Evolutionary conservation across 2,113 vertebrate genomes (phyloP).

Genomic region (Dasyornis broadbenti): DNA sequence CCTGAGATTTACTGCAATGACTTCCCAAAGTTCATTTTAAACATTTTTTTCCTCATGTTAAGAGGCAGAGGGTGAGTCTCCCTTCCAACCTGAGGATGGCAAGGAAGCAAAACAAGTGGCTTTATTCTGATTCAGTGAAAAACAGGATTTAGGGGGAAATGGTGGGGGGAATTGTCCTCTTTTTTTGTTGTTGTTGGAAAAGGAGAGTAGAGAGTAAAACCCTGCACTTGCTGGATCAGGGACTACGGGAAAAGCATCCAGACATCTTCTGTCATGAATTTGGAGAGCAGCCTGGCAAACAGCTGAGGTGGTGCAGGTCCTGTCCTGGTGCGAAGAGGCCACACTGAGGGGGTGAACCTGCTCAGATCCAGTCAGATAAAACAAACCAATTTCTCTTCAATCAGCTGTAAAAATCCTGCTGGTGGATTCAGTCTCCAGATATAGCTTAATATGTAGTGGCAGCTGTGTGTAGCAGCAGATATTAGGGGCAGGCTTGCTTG

Average conservation of each 20-base stretch:
- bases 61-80: not conserved
- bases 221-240: not conserved
- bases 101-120: not conserved
- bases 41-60: not conserved
- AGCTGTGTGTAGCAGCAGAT: not conserved
- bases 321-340: not conserved
- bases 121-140: not conserved
- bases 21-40: not conserved
- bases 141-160: not conserved
- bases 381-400: not conserved
- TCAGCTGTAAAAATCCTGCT: not conserved
- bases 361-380: not conserved
- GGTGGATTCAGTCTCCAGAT: not conserved
- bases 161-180: rapidly evolving
- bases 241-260: not conserved
- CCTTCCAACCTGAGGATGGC: not conserved
- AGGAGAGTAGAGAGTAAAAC: not conserved
- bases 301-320: not conserved
- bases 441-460: not conserved
- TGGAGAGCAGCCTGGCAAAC: not conserved
- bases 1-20: not conserved
- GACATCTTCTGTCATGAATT: not conserved
- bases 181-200: not conserved
- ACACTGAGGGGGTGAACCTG: rapidly evolving
- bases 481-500: not conserved